phyloP scores from a whole-genome alignment of 2,113 vertebrate species.

The Cairina moschata region DNA sequence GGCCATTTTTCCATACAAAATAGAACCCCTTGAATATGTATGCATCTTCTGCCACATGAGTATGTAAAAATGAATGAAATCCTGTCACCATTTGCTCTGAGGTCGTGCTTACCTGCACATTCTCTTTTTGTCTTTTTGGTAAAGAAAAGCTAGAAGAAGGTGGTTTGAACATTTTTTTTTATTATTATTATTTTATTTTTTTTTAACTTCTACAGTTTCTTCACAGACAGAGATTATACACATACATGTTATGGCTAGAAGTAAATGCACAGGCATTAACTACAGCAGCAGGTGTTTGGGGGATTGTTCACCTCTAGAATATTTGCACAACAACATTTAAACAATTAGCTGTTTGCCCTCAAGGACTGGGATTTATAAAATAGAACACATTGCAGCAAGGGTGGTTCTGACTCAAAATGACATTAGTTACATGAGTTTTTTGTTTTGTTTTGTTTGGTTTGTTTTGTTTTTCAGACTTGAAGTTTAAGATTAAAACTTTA shows the following conservation, averaged over 20 bases:
- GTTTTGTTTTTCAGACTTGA: not conserved
- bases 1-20: not conserved
- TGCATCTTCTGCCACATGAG: not conserved
- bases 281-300: conserved; percentile 29
- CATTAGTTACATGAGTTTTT: not conserved
- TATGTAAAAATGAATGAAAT: not conserved
- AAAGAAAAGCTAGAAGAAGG: not conserved
- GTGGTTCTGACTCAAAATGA: not conserved
- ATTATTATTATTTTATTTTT: not conserved
- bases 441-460: not conserved
- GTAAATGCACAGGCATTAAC: conserved; percentile 31
- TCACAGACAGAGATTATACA: conserved; percentile 29
- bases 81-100: not conserved
- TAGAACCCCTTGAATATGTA: not conserved
- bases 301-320: conserved; percentile 6
- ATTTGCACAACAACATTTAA: conserved; percentile 17
- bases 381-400: not conserved
- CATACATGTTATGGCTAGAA: conserved; percentile 50
- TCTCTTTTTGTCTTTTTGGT: not conserved
- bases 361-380: conserved; percentile 14
- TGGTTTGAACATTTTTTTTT: conserved; percentile 13
- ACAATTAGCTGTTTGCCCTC: conserved; percentile 53
- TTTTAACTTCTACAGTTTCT: not conserved
- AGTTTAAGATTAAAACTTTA: not conserved
- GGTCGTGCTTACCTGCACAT: not conserved